Base-by-base conservation (phyloP, 2,113 vertebrate species). In the Clarias macrocephalus region DNA sequence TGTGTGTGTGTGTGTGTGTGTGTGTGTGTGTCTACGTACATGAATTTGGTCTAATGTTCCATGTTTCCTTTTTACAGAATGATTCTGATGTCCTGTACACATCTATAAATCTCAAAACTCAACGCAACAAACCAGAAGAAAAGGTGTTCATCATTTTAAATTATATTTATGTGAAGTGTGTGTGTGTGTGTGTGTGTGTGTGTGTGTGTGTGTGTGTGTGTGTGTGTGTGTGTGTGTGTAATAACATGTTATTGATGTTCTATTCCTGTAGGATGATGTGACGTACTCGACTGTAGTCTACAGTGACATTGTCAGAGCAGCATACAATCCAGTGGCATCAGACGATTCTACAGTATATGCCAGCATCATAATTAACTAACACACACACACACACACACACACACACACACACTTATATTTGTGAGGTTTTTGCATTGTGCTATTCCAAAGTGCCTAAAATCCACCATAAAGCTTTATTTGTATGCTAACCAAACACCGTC, bases 241-340 rank as follows among this genome's bases (percentile, higher is more conserved):
- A 25, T 23, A 84, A 59, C 5, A 48, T 30, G 23, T 54, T 54
- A 3, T 54, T 33, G 0, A 72, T 59, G 25, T 62, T 68, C 10
- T 60, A 15, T 84, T 73, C 6, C 52, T 84, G 28, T 33, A 85
- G 83, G 83, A 85, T 76, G 83, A 76, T 63, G 70, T 85, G 70
- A 76, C 25, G 6, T 85, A 85, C 83, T 76, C 23, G 6, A 85
- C 57, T 19, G 52, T 85, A 63, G 72, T 76, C 33, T 30, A 62
- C 72, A 76, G 23, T 42, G 48, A 25, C 28, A 13, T 30, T 48
- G 1, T 33, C 7, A 63, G 52, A 28, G 56, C 56, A 42, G 33
- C 21, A 62, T 57, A 62, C 23, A 62, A 23, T 75, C 56, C 19
- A 8, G 19, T 28, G 72, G 84, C 48, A 16, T 30, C 33, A 21